These are phyloP conservation scores for Astatoreochromis straeleni DNA, from an alignment of 2,113 vertebrate species.

Conservation along the genomic window DNA sequence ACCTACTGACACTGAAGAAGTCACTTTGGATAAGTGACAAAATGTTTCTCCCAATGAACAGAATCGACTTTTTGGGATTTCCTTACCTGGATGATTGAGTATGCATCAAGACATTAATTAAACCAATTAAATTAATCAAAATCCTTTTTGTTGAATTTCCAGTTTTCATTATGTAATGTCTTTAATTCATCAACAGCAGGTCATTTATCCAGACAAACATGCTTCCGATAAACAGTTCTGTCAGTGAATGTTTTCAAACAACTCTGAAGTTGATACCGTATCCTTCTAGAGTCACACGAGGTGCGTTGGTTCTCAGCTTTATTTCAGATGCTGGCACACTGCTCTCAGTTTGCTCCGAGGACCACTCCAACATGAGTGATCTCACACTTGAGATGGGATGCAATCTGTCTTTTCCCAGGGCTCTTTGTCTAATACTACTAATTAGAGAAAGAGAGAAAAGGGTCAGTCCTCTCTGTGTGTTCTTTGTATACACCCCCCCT, in stretches of 20 bases:
- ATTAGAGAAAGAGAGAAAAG: constrained; percentile 56
- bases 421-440: constrained; percentile 62
- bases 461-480: constrained; percentile 41
- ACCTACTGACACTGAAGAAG: background rate
- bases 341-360: constrained; percentile 32
- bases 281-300: background rate
- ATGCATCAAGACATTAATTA: background rate
- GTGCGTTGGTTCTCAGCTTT: background rate
- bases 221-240: background rate
- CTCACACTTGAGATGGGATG: constrained; percentile 47
- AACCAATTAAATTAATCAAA: background rate
- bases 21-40: background rate
- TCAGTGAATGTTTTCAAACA: background rate
- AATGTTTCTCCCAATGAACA: background rate
- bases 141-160: background rate
- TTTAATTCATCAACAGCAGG: background rate
- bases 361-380: constrained; percentile 49
- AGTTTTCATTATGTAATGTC: background rate
- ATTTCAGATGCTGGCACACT: constrained; percentile 9
- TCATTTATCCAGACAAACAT: background rate
- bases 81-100: background rate
- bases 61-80: background rate
- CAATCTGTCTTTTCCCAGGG: constrained; percentile 56
- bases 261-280: background rate
- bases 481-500: background rate